Evolutionary conservation across 2,888 invertebrate species (phyloP).

Genomic region (Microplitis manilae): DNA sequence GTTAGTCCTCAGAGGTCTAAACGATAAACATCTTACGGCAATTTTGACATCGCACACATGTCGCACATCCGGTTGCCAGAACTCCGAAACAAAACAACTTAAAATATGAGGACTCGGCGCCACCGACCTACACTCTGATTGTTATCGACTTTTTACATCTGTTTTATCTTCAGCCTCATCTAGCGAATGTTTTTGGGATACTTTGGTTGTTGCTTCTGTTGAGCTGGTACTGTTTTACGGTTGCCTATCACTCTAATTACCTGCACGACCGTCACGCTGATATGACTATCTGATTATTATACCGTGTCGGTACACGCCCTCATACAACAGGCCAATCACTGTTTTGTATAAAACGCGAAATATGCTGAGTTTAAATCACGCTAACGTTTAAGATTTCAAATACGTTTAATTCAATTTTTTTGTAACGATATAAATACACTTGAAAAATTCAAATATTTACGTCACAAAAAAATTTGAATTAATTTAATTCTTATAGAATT

Average conservation of each 20-base stretch:
- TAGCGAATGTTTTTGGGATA: slow-evolving; percentile 12
- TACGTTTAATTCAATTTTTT: background rate
- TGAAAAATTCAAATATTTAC: too few species aligned
- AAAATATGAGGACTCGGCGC: background rate
- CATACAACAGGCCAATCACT: slow-evolving; percentile 33
- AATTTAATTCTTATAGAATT: too few species aligned
- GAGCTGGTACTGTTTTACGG: background rate
- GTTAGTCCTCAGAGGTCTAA: slow-evolving; percentile 11
- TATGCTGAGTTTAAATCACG: slow-evolving; percentile 7
- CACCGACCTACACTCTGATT: background rate
- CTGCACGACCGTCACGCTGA: slow-evolving; percentile 44
- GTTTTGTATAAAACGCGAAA: slow-evolving; percentile 18
- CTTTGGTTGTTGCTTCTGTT: slow-evolving; percentile 12
- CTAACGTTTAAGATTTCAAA: slow-evolving; percentile 3
- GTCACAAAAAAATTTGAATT: too few species aligned
- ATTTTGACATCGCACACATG: slow-evolving; percentile 70
- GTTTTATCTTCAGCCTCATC: background rate
- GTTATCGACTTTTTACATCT: background rate
- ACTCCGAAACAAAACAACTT: slow-evolving; percentile 3
- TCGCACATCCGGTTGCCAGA: slow-evolving; percentile 58
- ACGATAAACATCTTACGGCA: slow-evolving; percentile 67
- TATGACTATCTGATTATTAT: slow-evolving; percentile 40
- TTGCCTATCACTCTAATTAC: slow-evolving; percentile 48
- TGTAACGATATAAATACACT: background rate
- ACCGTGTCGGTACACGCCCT: slow-evolving; percentile 40